Percentiles rank a stretch among this genome's conserved stretches.
Evolutionary conservation across 1,140 invertebrate species (phyloP).

Genomic region (Nomia melanderi): DNA sequence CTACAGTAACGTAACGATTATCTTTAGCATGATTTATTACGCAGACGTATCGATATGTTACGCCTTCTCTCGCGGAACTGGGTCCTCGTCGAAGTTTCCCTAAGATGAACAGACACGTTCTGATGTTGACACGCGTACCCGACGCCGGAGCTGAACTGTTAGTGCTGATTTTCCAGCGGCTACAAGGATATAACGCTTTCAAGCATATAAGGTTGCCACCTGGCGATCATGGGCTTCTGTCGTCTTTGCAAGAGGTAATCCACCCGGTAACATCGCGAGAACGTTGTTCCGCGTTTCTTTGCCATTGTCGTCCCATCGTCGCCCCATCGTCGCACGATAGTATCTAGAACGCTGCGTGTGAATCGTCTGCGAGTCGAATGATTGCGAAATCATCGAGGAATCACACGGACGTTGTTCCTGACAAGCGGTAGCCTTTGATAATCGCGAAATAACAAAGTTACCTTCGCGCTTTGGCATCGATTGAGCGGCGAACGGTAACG

Average conservation of each 20-base stretch:
- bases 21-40: conserved; percentile 18
- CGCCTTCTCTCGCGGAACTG: conserved; percentile 82
- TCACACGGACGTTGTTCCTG: too few species aligned
- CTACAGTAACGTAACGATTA: not conserved
- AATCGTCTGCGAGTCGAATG: too few species aligned
- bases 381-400: not conserved
- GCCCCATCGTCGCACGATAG: too few species aligned
- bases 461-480: not conserved
- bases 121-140: conserved; percentile 86
- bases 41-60: conserved; percentile 74
- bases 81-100: conserved; percentile 74
- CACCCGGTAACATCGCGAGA: not conserved
- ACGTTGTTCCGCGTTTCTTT: too few species aligned
- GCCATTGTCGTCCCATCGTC: too few species aligned
- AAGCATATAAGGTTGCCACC: conserved; percentile 82
- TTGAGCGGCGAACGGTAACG: conserved; percentile 2
- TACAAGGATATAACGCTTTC: conserved; percentile 84
- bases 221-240: conserved; percentile 75
- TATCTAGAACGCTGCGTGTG: not conserved
- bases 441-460: not conserved
- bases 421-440: not conserved
- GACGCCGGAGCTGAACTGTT: conserved; percentile 85
- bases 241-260: conserved; percentile 79
- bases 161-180: conserved; percentile 84
- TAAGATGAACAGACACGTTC: conserved; percentile 80